Evolutionary conservation across 2,113 vertebrate species (phyloP), one percentile per base, ranked within the genome.

Genomic region (Micronycteris hirsuta): DNA sequence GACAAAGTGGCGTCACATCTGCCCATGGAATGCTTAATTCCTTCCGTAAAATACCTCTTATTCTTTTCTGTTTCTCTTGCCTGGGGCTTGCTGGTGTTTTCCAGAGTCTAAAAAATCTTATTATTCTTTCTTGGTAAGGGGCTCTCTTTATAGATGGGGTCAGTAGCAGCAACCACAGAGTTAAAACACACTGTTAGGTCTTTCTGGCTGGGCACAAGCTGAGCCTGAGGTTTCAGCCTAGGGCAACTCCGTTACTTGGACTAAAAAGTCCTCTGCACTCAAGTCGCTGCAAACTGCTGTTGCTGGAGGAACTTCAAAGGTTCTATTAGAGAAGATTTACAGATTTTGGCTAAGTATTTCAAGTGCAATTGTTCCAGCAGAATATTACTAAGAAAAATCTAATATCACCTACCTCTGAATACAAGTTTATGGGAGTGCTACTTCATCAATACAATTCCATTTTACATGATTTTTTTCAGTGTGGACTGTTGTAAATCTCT

Each of bases 1-100:
- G 54, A 41, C 52, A 43, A 74, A 45, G 4, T 63, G 74, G 73
- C 28, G 89, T 86, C 49, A 63, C 31, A 20, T 76, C 47, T 20
- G 24, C 77, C 73, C 38, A 85, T 77, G 43, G 56, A 89, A 96
- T 63, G 73, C 63, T 94, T 54, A 82, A 82, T 93, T 85, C 54
- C 47, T 82, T 83, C 43, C 71, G n/a, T 3, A 22, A 63, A 63
- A 84, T 45, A n/a, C 47, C 43, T 36, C 36, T 70, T 49, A 74
- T 28, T 76, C 36, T 56, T 31, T 94, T 88, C 31, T 47, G 11
- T 83, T 96, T 85, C 13, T 26, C 31, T 78, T 86, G 52, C 36
- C 36, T 63, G 19, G 11, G 67, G 28, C 16, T 43, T 67, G n/a
- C 31, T 94, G 24, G 28, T 86, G 28, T 74, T 84, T 86, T n/a